phyloP scores from a whole-genome alignment of 2,797 vertebrate genomes.

The Denticeps clupeoides region DNA sequence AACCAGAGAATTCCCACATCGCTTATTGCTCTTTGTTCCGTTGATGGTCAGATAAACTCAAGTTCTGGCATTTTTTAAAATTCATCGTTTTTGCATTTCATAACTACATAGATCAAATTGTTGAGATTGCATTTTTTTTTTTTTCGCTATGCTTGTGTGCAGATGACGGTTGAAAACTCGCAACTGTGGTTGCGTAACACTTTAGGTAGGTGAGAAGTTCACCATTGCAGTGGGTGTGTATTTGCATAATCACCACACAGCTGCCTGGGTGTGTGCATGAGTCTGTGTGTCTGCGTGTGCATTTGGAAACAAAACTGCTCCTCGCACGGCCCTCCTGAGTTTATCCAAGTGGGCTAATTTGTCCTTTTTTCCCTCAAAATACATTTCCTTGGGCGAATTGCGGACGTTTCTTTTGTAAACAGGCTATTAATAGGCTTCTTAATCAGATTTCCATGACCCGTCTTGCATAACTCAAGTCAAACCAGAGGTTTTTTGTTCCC shows the following conservation, averaged over 20 bases:
- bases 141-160: no score
- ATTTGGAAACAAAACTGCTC: neutral
- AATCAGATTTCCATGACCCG: slow-evolving; percentile 19
- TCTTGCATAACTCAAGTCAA: slow-evolving; percentile 12
- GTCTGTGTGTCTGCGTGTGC: slow-evolving; percentile 1
- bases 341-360: neutral
- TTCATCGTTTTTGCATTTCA: no score
- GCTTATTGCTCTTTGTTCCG: neutral
- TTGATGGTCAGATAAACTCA: neutral
- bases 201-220: neutral
- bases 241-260: neutral
- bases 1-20: neutral
- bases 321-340: neutral
- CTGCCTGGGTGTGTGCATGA: neutral
- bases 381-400: neutral
- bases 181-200: neutral
- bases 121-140: neutral
- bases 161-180: neutral
- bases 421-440: slow-evolving; percentile 20
- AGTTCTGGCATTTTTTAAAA: neutral
- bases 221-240: neutral
- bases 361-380: neutral
- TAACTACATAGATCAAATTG: neutral
- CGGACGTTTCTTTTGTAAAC: slow-evolving; percentile 1
- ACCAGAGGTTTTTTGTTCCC: slow-evolving; percentile 17